Base-by-base conservation (phyloP, 2,113 vertebrate species). In the Siniperca chuatsi region DNA sequence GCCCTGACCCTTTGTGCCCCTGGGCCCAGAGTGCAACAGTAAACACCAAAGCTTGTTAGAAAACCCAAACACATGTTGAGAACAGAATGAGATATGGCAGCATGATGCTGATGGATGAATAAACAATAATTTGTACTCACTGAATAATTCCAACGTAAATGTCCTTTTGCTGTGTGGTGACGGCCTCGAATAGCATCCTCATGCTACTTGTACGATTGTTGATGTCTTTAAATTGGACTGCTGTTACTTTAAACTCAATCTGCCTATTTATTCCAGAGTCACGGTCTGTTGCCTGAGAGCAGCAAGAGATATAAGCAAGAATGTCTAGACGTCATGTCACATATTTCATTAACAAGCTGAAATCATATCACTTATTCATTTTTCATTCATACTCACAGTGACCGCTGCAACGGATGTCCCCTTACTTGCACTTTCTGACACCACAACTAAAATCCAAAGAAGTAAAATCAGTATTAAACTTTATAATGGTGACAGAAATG, bases 231-330 rank as follows among this genome's bases (percentile, higher is more conserved):
- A 98, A 96, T 33, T 94, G 16, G 52, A 96, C 93, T 0, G 1
- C 15, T 15, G 61, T 0, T 1, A 99, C 95, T 81, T 92, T 61
- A 92, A 99, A 99, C 0, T 1, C 3, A 21, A 98, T 96, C 81
- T 13, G 0, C 2, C 90, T 91, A 0, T 96, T 93, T 0, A 0
- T 1, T 33, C 89, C 97, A 0, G 96, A 92, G 90, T 99, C 98
- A 1, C 60, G 61, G 0, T 99, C 98, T 2, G 23, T 93, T 80
- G 97, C 98, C 98, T 99, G 81, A 58, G 11, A 82, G 54, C 16
- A 62, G 35, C 23, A 75, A 60, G 67, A 82, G 46, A 75, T 0
- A 54, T 4, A 29, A 73, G 18, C 55, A 40, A 21, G 5, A 71
- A 55, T 21, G 20, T 40, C 33, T 7, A 3, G 6, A 20, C 20